Evolutionary conservation across 2,888 invertebrate species (phyloP), one percentile per base, ranked within the genome.

Genomic region (Elgonia sp.): DNA sequence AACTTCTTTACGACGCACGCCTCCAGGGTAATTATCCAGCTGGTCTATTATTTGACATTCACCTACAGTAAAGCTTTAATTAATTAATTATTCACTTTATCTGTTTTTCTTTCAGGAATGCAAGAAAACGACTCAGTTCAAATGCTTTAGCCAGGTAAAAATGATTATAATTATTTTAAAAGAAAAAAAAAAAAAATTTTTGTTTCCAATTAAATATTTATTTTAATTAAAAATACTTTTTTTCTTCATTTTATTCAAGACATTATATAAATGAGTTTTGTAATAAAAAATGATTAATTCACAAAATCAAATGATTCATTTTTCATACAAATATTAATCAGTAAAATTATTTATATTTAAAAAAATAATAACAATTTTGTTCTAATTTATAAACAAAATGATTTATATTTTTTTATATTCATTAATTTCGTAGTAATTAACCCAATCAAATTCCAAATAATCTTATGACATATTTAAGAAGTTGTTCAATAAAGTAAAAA

Each of bases 141-240:
- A 98, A 97, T 96, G 97, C 97, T 94, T 96, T 98, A 96, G 97
- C 98, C 92, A 98, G 97, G 98, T 98, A 29, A 29, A 29, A 29
- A 29, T 29, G 1, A 29, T 29, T 29, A 29, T 29, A 95, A 95
- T 12, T 18, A 10, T 39, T 63, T 21, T 63, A n/a, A n/a, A n/a
- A n/a, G n/a, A n/a, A n/a, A n/a, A n/a, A n/a, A n/a, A 1, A 37
- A 50, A 9, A 21, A 3, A 53, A 53, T 16, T 53, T 53, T n/a
- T 16, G 3, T 53, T 53, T 53, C 2, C 16, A n/a, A n/a, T 53
- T 53, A 2, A 7, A 2, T 53, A 53, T 53, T 53, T 16, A n/a
- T 53, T 16, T 53, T 53, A 18, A 16, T 55, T 55, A 67, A 67
- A 40, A 42, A 2, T 9, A 42, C 42, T 67, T 67, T 67, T 46